Percentiles rank a stretch among this genome's conserved stretches.
Conservation (phyloP, 2,113 vertebrate genomes). For the Neomonachus schauinslandi region DNA sequence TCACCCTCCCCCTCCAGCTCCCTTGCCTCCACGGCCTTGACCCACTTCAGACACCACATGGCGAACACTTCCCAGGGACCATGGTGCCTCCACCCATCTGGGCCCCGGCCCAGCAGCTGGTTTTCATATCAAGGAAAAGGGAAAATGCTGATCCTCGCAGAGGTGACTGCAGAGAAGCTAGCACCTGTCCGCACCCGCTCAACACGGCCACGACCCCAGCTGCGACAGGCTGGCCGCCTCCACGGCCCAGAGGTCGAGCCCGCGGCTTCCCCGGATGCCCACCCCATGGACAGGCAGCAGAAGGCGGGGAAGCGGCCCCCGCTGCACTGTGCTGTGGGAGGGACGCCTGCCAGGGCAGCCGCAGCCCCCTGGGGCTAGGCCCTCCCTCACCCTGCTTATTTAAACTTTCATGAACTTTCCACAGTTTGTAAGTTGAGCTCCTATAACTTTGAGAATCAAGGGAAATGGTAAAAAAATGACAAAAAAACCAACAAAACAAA, state of each 20-base stretch:
- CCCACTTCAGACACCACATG: background rate
- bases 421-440: constrained; percentile 76
- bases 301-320: background rate
- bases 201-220: background rate
- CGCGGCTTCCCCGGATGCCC: background rate
- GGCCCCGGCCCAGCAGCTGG: background rate
- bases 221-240: background rate
- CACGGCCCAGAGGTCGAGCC: background rate
- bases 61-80: background rate
- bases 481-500: constrained; percentile 50
- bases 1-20: background rate
- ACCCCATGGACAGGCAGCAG: background rate
- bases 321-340: background rate
- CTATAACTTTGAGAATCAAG: constrained; percentile 65
- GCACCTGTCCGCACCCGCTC: background rate
- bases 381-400: constrained; percentile 71
- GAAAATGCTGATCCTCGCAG: background rate
- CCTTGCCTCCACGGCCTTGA: background rate
- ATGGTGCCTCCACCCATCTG: accelerated
- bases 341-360: constrained; percentile 53
- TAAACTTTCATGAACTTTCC: constrained; percentile 82
- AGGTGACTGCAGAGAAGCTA: background rate
- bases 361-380: constrained; percentile 29
- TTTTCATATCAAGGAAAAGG: background rate
- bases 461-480: constrained; percentile 54